A percentile compares a stretch with the other conserved stretches of the same genome.
Evolutionary conservation across 1,140 invertebrate species (phyloP).

Genomic region (Listronotus bonariensis): DNA sequence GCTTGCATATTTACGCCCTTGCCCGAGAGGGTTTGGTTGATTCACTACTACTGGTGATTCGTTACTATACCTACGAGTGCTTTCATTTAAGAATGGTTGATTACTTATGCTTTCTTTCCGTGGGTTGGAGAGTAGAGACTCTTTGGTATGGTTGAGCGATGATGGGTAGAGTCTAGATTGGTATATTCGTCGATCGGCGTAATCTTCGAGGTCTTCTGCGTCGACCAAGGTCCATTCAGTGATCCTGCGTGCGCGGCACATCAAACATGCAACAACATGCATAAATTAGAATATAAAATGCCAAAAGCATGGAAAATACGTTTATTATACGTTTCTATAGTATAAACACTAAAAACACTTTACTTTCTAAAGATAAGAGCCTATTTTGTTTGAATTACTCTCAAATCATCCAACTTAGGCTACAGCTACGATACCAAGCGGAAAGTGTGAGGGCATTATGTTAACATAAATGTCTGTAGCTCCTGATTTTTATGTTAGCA

Average conservation of each 20-base stretch:
- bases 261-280: slow-evolving; percentile 47
- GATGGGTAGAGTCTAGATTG: background rate
- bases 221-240: slow-evolving; percentile 47
- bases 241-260: slow-evolving; percentile 39
- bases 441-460: no score
- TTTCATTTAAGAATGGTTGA: slow-evolving; percentile 13
- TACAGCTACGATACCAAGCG: no score
- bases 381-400: no score
- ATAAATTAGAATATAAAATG: slow-evolving; percentile 29
- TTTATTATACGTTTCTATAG: no score
- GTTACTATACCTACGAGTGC: slow-evolving; percentile 9
- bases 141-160: slow-evolving; percentile 9
- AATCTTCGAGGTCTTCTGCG: slow-evolving; percentile 38
- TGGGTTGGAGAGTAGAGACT: slow-evolving; percentile 1
- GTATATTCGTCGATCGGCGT: slow-evolving; percentile 4
- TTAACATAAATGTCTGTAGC: no score
- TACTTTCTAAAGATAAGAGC: no score
- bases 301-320: no score
- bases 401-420: no score
- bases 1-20: slow-evolving; percentile 2
- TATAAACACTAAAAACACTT: no score
- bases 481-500: no score
- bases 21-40: background rate
- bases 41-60: slow-evolving; percentile 1
- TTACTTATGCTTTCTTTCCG: slow-evolving; percentile 8